A percentile compares a stretch with the other conserved stretches of the same genome.
These are phyloP conservation scores for Ciconia stormi DNA, from an alignment of 2,113 vertebrate species.

Conservation along the genomic window DNA sequence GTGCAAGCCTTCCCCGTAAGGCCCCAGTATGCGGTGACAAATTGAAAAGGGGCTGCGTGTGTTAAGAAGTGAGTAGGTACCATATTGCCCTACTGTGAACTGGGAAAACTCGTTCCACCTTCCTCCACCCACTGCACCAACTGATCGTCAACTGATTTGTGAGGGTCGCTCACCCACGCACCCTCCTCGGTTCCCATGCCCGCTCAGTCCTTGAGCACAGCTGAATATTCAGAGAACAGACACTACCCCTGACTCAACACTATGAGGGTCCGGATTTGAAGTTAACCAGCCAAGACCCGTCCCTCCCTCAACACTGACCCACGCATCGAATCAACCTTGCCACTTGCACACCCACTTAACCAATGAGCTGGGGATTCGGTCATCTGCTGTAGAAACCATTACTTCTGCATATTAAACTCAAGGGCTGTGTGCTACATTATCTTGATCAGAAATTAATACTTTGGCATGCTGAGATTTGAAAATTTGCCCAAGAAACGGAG, in stretches of 20 bases:
- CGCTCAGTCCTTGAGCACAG: not conserved
- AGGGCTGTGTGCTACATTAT: not conserved
- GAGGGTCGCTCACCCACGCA: rapidly evolving
- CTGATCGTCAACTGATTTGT: rapidly evolving
- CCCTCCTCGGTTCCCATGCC: not conserved
- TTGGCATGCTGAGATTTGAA: not conserved
- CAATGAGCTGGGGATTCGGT: not conserved
- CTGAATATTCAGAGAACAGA: not conserved
- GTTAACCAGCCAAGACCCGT: not conserved
- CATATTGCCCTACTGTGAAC: rapidly evolving
- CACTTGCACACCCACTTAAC: not conserved
- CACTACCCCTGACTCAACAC: too few relatives aligned
- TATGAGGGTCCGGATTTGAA: not conserved
- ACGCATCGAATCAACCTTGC: rapidly evolving
- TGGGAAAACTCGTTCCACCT: not conserved
- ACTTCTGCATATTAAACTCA: not conserved
- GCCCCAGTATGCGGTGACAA: rapidly evolving
- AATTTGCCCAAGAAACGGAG: not conserved
- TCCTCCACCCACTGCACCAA: not conserved
- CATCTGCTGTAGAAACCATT: not conserved
- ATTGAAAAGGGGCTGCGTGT: not conserved
- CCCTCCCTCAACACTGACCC: not conserved
- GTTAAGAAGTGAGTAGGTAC: not conserved
- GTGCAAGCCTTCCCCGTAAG: not conserved
- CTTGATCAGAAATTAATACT: not conserved